These are phyloP conservation scores for Chrysolina oricalcia DNA, from an alignment of 2,888 invertebrate species.

Conservation along the genomic window DNA sequence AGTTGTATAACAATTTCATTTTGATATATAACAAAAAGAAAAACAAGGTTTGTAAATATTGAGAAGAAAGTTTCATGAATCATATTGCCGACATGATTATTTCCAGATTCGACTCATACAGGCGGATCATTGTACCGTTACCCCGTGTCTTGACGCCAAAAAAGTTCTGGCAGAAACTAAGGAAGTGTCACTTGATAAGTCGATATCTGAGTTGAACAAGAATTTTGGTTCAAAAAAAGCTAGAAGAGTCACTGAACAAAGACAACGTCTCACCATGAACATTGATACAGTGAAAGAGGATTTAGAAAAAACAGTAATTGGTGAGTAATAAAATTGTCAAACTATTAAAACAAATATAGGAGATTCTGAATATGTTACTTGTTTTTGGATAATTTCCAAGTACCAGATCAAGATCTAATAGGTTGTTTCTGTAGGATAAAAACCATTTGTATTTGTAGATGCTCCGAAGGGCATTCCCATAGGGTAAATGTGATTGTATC, in stretches of 20 bases:
- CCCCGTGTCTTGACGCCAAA: constrained; percentile 47
- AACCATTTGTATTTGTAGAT: no score
- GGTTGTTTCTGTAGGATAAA: no score
- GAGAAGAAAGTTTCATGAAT: constrained; percentile 19
- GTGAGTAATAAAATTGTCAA: constrained; percentile 61
- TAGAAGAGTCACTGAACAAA: constrained; percentile 77
- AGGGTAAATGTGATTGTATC: no score
- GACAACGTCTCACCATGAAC: constrained; percentile 76
- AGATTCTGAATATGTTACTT: not conserved
- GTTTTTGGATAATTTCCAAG: no score
- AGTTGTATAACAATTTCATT: constrained; percentile 62
- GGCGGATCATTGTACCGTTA: constrained; percentile 56
- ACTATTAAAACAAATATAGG: not conserved
- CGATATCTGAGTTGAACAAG: constrained; percentile 73
- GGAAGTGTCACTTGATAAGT: constrained; percentile 41
- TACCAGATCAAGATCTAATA: no score
- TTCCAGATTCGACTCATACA: constrained; percentile 45
- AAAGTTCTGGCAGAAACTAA: constrained; percentile 44
- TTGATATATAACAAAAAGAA: constrained; percentile 61
- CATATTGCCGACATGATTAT: not conserved
- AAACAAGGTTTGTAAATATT: constrained; percentile 58
- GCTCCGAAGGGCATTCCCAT: no score
- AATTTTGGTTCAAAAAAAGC: constrained; percentile 79
- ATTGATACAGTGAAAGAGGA: constrained; percentile 76
- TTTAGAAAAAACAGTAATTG: constrained; percentile 74